Evolutionary conservation across 2,888 invertebrate genomes (phyloP).

Genomic region (Dimorphilus gyrociliatus): DNA sequence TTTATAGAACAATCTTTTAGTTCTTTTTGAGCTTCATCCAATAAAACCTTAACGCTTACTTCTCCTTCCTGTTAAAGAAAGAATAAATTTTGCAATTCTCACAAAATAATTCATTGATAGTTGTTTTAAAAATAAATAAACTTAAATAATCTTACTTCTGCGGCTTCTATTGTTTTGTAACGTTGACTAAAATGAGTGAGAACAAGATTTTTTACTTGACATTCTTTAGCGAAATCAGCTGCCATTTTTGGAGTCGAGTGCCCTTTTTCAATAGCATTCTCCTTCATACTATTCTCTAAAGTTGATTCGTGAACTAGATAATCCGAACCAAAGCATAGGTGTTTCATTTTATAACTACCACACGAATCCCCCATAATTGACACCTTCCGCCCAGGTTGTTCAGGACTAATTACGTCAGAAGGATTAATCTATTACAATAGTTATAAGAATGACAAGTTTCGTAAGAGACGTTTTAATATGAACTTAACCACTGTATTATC

Average conservation of each 20-base stretch:
- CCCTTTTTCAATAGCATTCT: slow-evolving; percentile 33
- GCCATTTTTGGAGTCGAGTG: slow-evolving; percentile 40
- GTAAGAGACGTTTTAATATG: no score
- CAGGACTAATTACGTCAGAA: slow-evolving; percentile 26
- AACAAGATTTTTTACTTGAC: slow-evolving; percentile 27
- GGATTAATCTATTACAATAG: slow-evolving; percentile 13
- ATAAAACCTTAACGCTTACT: no score
- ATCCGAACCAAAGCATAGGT: slow-evolving; percentile 28
- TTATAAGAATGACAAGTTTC: background rate
- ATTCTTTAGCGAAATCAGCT: slow-evolving; percentile 25
- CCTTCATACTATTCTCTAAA: slow-evolving; percentile 24
- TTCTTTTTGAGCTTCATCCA: no score
- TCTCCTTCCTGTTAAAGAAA: no score
- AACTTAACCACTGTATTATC: no score
- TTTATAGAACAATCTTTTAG: no score
- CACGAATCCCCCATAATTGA: slow-evolving; percentile 38
- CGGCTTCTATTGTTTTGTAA: slow-evolving; percentile 17
- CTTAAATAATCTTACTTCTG: no score
- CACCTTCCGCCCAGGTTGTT: slow-evolving; percentile 29
- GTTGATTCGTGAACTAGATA: slow-evolving; percentile 39
- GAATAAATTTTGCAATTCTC: no score
- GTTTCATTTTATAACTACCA: slow-evolving; percentile 26
- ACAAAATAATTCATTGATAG: no score
- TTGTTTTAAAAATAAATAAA: no score
- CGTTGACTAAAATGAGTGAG: slow-evolving; percentile 39